These are phyloP conservation scores for Ascidia mentula DNA, from an alignment of 23 tunicate species.

Conservation along the genomic window DNA sequence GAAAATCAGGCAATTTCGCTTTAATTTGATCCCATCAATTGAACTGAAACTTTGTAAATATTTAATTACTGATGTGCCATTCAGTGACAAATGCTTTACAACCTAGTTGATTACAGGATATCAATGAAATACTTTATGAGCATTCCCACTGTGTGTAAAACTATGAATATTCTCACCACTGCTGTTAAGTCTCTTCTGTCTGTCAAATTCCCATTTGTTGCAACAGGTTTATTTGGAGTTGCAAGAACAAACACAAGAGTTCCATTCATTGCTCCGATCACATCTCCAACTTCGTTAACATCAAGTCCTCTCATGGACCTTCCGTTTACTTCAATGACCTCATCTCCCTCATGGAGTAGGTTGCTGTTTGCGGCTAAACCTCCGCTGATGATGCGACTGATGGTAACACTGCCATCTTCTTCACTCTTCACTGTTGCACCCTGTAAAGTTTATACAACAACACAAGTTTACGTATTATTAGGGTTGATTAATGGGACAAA, in stretches of 20 bases:
- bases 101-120: too few relatives aligned
- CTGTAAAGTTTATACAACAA: too few relatives aligned
- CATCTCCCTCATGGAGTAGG: conserved; percentile 87
- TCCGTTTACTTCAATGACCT: conserved; percentile 85
- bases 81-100: too few relatives aligned
- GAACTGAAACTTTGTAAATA: too few relatives aligned
- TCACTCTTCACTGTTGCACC: conserved; percentile 91
- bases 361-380: conserved; percentile 67
- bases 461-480: too few relatives aligned
- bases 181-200: background rate
- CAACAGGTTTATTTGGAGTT: conserved; percentile 32
- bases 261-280: conserved; percentile 75
- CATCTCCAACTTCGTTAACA: conserved; percentile 91
- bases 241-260: conserved; percentile 67
- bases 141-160: too few relatives aligned
- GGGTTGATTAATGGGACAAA: too few relatives aligned
- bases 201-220: conserved; percentile 20
- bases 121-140: too few relatives aligned
- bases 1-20: too few relatives aligned
- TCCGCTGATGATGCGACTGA: conserved; percentile 84
- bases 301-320: conserved; percentile 75
- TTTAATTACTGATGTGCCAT: too few relatives aligned
- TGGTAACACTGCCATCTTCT: conserved; percentile 80
- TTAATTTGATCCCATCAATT: too few relatives aligned
- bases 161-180: conserved; percentile 16